A percentile compares a stretch with the other conserved stretches of the same genome.
phyloP scores from a whole-genome alignment of 2,888 invertebrate genomes.

The Minunthozetes semirufus region DNA sequence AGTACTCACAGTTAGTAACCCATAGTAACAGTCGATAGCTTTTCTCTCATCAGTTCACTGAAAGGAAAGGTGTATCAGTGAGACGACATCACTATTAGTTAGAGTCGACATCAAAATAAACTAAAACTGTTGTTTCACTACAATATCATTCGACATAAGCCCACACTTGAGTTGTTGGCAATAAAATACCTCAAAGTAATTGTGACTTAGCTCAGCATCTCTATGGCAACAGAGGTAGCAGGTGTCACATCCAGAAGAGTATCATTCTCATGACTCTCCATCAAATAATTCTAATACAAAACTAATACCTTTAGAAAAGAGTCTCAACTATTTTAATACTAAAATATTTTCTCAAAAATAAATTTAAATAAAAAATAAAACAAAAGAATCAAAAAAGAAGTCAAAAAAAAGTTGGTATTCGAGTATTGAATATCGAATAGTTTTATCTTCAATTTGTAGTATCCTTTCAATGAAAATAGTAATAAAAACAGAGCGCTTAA shows the following conservation, averaged over 20 bases:
- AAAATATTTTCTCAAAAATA: no score
- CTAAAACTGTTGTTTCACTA: not conserved
- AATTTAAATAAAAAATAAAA: no score
- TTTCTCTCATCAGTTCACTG: not conserved
- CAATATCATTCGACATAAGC: not conserved
- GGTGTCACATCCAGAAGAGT: not conserved
- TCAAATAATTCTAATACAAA: not conserved
- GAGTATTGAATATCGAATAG: no score
- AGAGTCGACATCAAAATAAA: not conserved
- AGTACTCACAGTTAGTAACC: not conserved
- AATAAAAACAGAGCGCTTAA: not conserved
- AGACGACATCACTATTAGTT: conserved; percentile 16
- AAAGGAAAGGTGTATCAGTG: not conserved
- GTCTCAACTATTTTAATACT: not conserved
- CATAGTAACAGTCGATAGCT: conserved; percentile 15
- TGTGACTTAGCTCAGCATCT: not conserved
- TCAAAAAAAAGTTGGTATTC: no score
- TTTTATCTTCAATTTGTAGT: not conserved
- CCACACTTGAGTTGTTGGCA: conserved; percentile 1
- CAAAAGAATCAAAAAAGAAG: no score
- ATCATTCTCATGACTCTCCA: not conserved
- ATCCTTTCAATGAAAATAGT: not conserved
- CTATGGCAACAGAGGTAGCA: conserved; percentile 6
- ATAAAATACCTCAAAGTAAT: conserved; percentile 13
- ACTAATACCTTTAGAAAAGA: not conserved